phyloP scores from a whole-genome alignment of 2,888 invertebrate genomes.

The Villa cingulata region DNA sequence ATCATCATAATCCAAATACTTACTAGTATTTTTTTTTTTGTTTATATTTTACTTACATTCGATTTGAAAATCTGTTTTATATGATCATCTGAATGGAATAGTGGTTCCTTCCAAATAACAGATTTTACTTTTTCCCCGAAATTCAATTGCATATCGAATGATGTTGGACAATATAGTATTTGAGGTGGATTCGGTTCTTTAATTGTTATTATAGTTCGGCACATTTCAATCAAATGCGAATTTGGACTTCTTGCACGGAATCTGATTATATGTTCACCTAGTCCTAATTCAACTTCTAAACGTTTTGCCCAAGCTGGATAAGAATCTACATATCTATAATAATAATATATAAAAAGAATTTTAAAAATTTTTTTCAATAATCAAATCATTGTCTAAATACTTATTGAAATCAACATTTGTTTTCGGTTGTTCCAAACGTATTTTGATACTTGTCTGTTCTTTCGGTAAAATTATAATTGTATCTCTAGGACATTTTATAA shows the following conservation, averaged over 20 bases:
- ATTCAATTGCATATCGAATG: conserved; percentile 44
- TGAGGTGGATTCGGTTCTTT: conserved; percentile 43
- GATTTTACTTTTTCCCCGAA: conserved; percentile 41
- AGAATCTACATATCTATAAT: conserved; percentile 42
- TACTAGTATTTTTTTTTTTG: too few relatives aligned
- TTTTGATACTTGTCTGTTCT: conserved; percentile 25
- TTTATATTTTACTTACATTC: conserved; percentile 34
- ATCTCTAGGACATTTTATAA: conserved; percentile 50
- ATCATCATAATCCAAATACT: background rate
- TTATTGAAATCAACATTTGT: conserved; percentile 53
- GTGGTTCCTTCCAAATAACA: conserved; percentile 51
- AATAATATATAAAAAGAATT: background rate
- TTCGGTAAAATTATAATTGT: conserved; percentile 43
- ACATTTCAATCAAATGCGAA: conserved; percentile 41
- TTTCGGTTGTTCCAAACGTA: conserved; percentile 40
- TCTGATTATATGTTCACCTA: conserved; percentile 44
- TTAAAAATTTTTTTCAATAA: too few relatives aligned
- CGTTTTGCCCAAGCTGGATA: conserved; percentile 48
- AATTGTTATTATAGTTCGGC: conserved; percentile 46
- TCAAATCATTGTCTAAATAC: too few relatives aligned
- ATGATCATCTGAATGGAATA: conserved; percentile 44
- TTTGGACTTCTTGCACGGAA: conserved; percentile 46
- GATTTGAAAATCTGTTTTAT: conserved; percentile 45
- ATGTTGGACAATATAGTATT: conserved; percentile 45
- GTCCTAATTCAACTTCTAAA: conserved; percentile 43